These are phyloP conservation scores for Clusia tigrina DNA, from an alignment of 2,888 invertebrate species.

Conservation along the genomic window DNA sequence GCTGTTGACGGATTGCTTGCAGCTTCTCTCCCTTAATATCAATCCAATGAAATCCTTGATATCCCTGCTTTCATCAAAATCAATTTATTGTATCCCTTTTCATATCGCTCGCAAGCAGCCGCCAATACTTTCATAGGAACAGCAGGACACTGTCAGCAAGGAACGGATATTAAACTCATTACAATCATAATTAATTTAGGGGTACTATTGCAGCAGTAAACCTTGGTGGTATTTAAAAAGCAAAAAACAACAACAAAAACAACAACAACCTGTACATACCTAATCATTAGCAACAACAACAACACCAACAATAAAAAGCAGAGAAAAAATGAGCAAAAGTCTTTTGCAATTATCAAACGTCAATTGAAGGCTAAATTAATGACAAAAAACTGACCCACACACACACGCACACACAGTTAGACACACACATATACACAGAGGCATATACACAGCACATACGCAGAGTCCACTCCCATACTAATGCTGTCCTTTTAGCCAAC, in stretches of 20 bases:
- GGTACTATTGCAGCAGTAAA: constrained; percentile 30
- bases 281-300: constrained; percentile 3
- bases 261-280: background rate
- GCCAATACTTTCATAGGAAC: too few relatives aligned
- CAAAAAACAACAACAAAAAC: background rate
- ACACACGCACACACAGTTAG: too few relatives aligned
- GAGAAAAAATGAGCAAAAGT: constrained; percentile 35
- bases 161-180: constrained; percentile 36
- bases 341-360: constrained; percentile 52
- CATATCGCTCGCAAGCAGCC: too few relatives aligned
- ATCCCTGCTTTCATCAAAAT: too few relatives aligned
- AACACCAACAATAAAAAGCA: constrained; percentile 34
- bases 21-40: too few relatives aligned
- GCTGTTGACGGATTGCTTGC: too few relatives aligned
- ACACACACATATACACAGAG: too few relatives aligned
- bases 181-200: constrained; percentile 43
- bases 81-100: too few relatives aligned
- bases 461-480: background rate
- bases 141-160: constrained; percentile 14
- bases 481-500: background rate
- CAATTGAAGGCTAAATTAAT: constrained; percentile 51
- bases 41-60: too few relatives aligned
- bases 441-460: too few relatives aligned
- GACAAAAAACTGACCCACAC: constrained; percentile 21
- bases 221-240: background rate